These are phyloP conservation scores for Pseudococcus jackbeardsleyi DNA, from an alignment of 2,888 invertebrate genomes.

Conservation along the genomic window DNA sequence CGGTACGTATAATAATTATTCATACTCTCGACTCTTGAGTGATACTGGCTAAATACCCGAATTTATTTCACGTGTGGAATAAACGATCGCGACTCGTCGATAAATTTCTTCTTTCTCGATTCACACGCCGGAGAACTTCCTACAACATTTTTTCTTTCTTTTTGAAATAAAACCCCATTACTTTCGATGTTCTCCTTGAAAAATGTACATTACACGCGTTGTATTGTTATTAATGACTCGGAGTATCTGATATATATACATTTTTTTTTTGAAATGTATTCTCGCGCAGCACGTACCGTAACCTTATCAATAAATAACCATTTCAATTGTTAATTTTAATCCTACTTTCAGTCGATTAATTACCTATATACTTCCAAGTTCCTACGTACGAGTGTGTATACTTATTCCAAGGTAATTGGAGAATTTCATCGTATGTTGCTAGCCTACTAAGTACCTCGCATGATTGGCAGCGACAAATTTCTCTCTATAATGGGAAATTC, in stretches of 20 bases:
- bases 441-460: not conserved
- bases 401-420: not conserved
- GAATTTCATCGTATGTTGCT: constrained; percentile 8
- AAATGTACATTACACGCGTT: not conserved
- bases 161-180: not conserved
- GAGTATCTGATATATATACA: not conserved
- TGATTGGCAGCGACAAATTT: constrained; percentile 3
- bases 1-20: not conserved
- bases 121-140: not conserved
- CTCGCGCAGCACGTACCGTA: constrained; percentile 34
- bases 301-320: constrained; percentile 41
- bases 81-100: too few species aligned
- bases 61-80: not conserved
- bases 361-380: constrained; percentile 16
- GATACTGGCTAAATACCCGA: not conserved
- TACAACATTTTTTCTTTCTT: not conserved
- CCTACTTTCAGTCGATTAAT: constrained; percentile 48
- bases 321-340: constrained; percentile 48
- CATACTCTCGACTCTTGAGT: not conserved
- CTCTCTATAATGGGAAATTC: not conserved
- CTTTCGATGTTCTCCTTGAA: not conserved
- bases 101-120: too few species aligned
- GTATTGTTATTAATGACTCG: not conserved
- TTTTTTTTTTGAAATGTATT: constrained; percentile 26
- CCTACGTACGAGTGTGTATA: not conserved